A percentile compares a stretch with the other conserved stretches of the same genome.
phyloP scores from a whole-genome alignment of 2,888 invertebrate genomes.

The Drosophila algonquin region DNA sequence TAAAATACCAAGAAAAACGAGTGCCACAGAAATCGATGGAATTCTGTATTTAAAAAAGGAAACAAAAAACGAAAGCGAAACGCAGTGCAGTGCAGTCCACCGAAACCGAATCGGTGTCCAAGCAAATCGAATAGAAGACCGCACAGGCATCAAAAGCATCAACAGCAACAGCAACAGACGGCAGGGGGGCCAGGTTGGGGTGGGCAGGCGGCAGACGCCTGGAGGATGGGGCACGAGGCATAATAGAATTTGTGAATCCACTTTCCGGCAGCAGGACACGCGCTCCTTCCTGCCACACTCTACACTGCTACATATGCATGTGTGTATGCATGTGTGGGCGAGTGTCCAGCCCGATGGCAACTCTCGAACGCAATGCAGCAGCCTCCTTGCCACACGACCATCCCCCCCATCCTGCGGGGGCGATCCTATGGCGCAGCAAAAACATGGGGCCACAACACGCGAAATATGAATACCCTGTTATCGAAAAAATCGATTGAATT shows the following conservation, averaged over 20 bases:
- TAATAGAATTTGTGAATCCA: background rate
- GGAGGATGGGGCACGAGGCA: background rate
- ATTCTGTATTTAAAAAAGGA: background rate
- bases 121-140: background rate
- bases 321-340: background rate
- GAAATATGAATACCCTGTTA: background rate
- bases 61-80: background rate
- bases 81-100: background rate
- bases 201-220: background rate
- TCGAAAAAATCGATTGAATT: background rate
- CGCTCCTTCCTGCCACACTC: background rate
- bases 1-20: background rate
- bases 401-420: background rate
- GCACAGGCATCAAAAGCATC: background rate
- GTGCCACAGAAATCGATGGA: background rate
- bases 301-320: too few relatives aligned
- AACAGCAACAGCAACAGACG: background rate
- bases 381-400: background rate
- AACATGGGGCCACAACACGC: background rate
- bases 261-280: background rate
- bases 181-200: too few relatives aligned
- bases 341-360: conserved; percentile 1
- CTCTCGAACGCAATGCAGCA: background rate
- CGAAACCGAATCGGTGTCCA: background rate
- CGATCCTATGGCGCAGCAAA: background rate